Conservation (phyloP, 2,888 invertebrate species). For the Oscheius sp. region DNA sequence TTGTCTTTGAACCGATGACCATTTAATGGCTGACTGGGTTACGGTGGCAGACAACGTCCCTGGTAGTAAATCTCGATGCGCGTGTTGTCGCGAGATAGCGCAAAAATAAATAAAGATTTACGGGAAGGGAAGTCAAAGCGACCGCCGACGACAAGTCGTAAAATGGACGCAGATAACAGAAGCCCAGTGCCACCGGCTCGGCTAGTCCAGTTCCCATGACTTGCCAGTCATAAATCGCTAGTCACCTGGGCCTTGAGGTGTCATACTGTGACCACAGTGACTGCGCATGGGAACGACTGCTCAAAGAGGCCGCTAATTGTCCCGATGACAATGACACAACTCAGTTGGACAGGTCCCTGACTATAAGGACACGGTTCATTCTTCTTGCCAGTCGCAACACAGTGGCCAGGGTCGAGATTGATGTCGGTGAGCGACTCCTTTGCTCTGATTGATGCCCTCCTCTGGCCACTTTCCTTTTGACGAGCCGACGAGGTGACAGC, state of each 20-base stretch:
- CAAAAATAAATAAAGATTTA: slow-evolving; percentile 34
- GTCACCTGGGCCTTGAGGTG: not conserved
- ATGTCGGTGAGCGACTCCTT: slow-evolving; percentile 26
- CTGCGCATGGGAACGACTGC: slow-evolving; percentile 30
- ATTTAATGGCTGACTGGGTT: slow-evolving; percentile 7
- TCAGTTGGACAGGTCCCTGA: not conserved
- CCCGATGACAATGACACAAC: slow-evolving; percentile 11
- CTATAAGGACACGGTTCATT: not conserved
- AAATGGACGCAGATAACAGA: slow-evolving; percentile 29
- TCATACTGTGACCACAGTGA: not conserved
- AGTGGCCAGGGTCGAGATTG: slow-evolving; percentile 24
- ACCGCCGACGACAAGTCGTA: slow-evolving; percentile 32
- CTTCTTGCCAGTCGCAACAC: slow-evolving; percentile 1
- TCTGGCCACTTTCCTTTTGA: slow-evolving; percentile 17
- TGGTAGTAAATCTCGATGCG: slow-evolving; percentile 35
- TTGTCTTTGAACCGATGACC: not conserved
- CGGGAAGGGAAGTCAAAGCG: slow-evolving; percentile 20
- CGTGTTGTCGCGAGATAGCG: slow-evolving; percentile 37
- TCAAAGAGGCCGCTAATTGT: slow-evolving; percentile 19
- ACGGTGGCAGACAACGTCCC: slow-evolving; percentile 10
- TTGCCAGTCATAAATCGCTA: slow-evolving; percentile 5
- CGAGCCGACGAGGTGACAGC: slow-evolving; percentile 25
- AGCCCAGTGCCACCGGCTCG: not conserved
- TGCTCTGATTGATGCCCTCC: slow-evolving; percentile 33
- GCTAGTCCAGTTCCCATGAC: slow-evolving; percentile 2